Evolutionary conservation across 2,113 vertebrate species (phyloP), one percentile per base, ranked within the genome.

Genomic region (Recurvirostra avosetta): DNA sequence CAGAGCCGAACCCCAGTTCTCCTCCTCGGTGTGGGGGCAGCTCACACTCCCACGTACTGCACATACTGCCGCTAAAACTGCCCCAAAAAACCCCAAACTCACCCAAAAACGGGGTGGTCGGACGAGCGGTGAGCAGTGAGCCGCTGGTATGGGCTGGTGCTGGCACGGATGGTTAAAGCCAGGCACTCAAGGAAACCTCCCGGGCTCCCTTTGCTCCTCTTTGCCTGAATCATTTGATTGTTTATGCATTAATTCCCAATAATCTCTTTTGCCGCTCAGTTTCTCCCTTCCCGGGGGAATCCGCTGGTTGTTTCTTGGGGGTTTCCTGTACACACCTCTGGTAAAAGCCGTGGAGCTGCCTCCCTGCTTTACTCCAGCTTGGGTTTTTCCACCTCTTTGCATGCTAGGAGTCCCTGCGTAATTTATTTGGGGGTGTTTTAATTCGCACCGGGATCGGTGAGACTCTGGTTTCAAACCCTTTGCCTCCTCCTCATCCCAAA

Each of bases 1-100:
- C 68, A 18, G 32, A 78, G 47, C 41, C 0, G 2, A 36, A 3
- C 4, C 65, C 49, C 22, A 0, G 0, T 15, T 68, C 25, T 45
- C 22, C 63, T 34, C 9, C 21, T 43, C 6, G 6, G 6, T 4
- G 16, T 2, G 27, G 29, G 74, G 23, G 36, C 29, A 50, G 30
- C 21, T 65, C 26, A 4, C 23, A 20, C 5, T n/a, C 32, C 38
- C 82, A 2, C 38, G 1, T 27, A 8, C 23, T 26, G 59, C 82
- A 2, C 38, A 1, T 27, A 11, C 23, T 26, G 59, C 20, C 13
- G 0, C 76, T 23, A 2, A 62, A 79, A 29, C 7, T 70, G 41
- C 5, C 55, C 73, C 53, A 2, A 6, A 6, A 34, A 6, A 8
- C 26, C 62, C 50, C 25, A 2, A 26, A 59, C 5, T 5, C 32